Evolutionary conservation across 1,140 invertebrate species (phyloP).

Genomic region (Lasioglossum baleicum): DNA sequence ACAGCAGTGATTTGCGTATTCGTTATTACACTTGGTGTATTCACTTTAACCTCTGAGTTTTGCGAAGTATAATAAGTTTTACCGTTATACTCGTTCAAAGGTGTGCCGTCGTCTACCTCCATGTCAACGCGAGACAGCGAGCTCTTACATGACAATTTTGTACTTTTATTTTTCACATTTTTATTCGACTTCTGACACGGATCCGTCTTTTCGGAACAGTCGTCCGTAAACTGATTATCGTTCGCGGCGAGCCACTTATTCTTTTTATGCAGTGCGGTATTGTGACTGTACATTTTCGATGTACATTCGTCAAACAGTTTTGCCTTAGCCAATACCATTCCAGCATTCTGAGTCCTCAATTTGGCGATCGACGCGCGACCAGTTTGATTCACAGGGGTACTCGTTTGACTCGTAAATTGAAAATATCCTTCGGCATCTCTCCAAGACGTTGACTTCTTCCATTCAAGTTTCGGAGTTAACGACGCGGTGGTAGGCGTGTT

Average conservation of each 20-base stretch:
- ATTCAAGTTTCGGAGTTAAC: conserved; percentile 15
- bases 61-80: conserved; percentile 16
- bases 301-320: conserved; percentile 83
- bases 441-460: conserved; percentile 71
- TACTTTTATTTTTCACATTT: conserved; percentile 58
- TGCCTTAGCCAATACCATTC: conserved; percentile 85
- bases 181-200: conserved; percentile 32
- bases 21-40: not conserved
- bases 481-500: conserved; percentile 16
- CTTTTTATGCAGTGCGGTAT: conserved; percentile 30
- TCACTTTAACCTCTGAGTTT: conserved; percentile 20
- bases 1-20: conserved; percentile 18
- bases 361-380: conserved; percentile 83
- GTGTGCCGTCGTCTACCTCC: conserved; percentile 2
- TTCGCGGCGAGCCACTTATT: conserved; percentile 3
- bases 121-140: not conserved
- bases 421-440: conserved; percentile 76
- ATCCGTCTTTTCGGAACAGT: conserved; percentile 3
- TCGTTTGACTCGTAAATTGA: conserved; percentile 51
- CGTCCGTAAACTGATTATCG: conserved; percentile 16
- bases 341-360: conserved; percentile 83
- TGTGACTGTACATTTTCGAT: conserved; percentile 30
- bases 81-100: not conserved
- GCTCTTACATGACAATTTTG: conserved; percentile 17
- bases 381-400: conserved; percentile 70